phyloP scores from a whole-genome alignment of 2,888 invertebrate species.

The Napeogenes sylphis region DNA sequence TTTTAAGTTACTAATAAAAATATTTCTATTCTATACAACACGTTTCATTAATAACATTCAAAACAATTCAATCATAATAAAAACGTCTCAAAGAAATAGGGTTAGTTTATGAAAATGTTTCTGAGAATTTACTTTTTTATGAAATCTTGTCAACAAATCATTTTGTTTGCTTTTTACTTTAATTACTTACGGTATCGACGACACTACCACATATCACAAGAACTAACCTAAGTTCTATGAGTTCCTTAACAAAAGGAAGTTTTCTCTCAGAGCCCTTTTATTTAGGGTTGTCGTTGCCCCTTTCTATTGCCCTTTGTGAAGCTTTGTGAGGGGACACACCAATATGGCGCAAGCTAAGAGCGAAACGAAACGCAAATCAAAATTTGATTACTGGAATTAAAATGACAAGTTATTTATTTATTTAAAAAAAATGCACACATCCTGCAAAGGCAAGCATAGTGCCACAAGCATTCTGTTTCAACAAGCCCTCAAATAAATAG shows the following conservation, averaged over 20 bases:
- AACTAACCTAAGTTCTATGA: slow-evolving; percentile 49
- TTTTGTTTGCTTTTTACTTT: slow-evolving; percentile 1
- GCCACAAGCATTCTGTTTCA: too few relatives aligned
- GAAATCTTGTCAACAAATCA: neutral
- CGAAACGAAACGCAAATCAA: slow-evolving; percentile 26
- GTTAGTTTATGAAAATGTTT: neutral
- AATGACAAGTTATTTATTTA: neutral
- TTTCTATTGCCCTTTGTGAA: slow-evolving; percentile 56
- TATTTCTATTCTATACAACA: neutral
- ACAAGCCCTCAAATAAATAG: too few relatives aligned
- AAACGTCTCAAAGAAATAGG: neutral
- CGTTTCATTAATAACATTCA: neutral
- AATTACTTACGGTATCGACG: neutral
- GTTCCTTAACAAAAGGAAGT: slow-evolving; percentile 57
- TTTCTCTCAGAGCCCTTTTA: slow-evolving; percentile 63
- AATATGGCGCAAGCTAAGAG: slow-evolving; percentile 49
- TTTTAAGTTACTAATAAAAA: too few relatives aligned
- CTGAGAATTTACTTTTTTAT: neutral
- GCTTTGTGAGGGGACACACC: slow-evolving; percentile 45
- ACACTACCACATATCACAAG: slow-evolving; percentile 16
- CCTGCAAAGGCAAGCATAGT: too few relatives aligned
- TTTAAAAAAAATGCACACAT: too few relatives aligned
- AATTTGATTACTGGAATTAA: slow-evolving; percentile 16
- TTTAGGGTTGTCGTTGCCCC: slow-evolving; percentile 70
- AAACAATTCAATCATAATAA: too few relatives aligned